Evolutionary conservation across 2,797 vertebrate species (phyloP), one percentile per base, ranked within the genome.

Genomic region (Centropyge bicolor): DNA sequence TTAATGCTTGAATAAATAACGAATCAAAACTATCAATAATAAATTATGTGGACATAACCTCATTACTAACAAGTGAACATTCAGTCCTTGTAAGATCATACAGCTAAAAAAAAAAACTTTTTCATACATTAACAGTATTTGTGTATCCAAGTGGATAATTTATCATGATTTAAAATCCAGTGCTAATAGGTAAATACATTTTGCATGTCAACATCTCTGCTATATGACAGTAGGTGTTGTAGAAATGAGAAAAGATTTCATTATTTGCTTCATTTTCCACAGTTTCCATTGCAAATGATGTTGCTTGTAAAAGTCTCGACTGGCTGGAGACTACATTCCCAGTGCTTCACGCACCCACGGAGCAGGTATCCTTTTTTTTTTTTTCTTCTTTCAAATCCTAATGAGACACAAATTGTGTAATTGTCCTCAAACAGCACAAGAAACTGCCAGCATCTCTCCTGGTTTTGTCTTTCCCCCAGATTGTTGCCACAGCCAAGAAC

Each of bases 261-360:
- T 1, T 51, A 13, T 71, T 22, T 1, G 12, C 24, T 16, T 66
- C 4, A 20, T 4, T 63, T 13, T 63, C 20, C 76, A 99, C 76
- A 99, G 98, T 98, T 95, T 94, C 95, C 5, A 67, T 95, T 87
- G 97, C 95, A 78, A 98, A 98, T 89, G 92, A 84, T 66, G 92
- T 97, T 78, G 97, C 97, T 0, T 99, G 97, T 76, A 96, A 95
- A 91, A 95, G 97, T 81, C 94, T 99, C 17, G 97, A 98, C 91
- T 97, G 95, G 94, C 94, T 99, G 75, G 97, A 98, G 92, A 93
- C 93, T 56, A 94, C 89, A 9, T 94, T 98, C 75, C 97, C 97
- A 60, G 94, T 97, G 84, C 87, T 98, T 56, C 94, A 96, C 74
- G 91, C 97, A 69, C 95, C 97, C 24, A 95, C 96, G 20, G 92